Evolutionary conservation across 2,113 vertebrate species (phyloP), one percentile per base, ranked within the genome.

Genomic region (Microcebus tavaratra): DNA sequence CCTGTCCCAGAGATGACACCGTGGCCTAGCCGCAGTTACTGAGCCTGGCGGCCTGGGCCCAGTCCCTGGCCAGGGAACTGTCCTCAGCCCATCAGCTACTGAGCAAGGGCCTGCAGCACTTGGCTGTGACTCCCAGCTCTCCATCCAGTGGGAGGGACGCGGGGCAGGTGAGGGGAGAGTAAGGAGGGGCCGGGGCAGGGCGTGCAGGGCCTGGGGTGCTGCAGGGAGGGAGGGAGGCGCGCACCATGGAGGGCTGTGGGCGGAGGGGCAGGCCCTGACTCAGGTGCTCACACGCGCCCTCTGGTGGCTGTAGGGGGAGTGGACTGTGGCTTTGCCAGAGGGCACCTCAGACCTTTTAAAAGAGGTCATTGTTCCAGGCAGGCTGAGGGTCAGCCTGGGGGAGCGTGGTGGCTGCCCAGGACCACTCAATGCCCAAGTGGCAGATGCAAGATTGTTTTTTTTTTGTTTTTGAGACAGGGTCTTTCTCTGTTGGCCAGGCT

Each of bases 211-310:
- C 53, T n/a, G 36, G 25, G 5, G 39, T 48, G 39, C 50, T 48
- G 9, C 2, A 3, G 50, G 25, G n/a, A 55, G 55, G 0, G 23
- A 53, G 88, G n/a, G 36, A 11, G 12, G n/a, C 13, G 70, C 39
- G 8, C 61, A 31, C 70, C n/a, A 12, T 1, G 1, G 8, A 73
- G 15, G 36, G 20, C 4, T 39, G 23, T 15, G 53, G 31, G 53
- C 50, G 13, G 10, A 59, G 27, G 53, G 59, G 4, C 5, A 2
- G 6, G 17, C 13, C 15, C 0, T 12, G 61, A n/a, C 23, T 36
- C 27, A 11, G 27, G 31, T 23, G 72, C 42, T 65, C 79, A n/a
- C 0, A 0, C 5, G 57, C 1, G 7, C 76, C 96, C 87, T 70
- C 90, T 97, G 79, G 39, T 39, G 59, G 86, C 59, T 20, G 0